Evolutionary conservation across 2,888 invertebrate species (phyloP), one percentile per base, ranked within the genome.

Genomic region (Spodoptera littoralis): DNA sequence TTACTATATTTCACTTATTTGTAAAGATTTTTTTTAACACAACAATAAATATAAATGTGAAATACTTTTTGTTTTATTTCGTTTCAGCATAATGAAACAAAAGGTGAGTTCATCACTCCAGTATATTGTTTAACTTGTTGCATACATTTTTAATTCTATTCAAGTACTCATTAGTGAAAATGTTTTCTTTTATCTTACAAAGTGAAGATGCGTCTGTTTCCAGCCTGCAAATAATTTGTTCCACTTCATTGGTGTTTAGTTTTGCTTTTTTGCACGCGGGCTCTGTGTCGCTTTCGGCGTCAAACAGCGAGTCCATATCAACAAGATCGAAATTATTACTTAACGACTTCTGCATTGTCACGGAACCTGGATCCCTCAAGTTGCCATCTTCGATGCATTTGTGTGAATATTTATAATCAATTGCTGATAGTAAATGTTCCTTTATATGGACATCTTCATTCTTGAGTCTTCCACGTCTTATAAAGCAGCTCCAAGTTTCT

Each of bases 11-110:
- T 93, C 94, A 94, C 93, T 92, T 92, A 94, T 91, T 92, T 94
- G 93, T 94, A 94, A 92, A 93, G 90, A 89, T 90, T 92, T 94
- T 91, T 71, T 93, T 94, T 93, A 94, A 94, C 92, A 93, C 93
- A 93, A 92, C 92, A 94, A 91, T 94, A 94, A 93, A 93, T 92
- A 92, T 94, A 92, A 93, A 92, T 94, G 94, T 93, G 93, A 92
- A 92, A 92, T 90, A 90, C 73, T 44, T 78, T 81, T 89, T 82
- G 89, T 93, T 93, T 93, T 84, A 87, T 86, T 87, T 82, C n/a
- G 22, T 86, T 87, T 82, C n/a, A 22, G 58, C 47, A 65, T 66
- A 67, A 59, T 54, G 57, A 73, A 80, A 66, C 55, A 46, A 50
- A 48, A 24, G 18, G 30, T 58, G 68, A 11, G 49, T 9, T 57